Conservation (phyloP, 2,113 vertebrate species). For the Oreochromis aureus region DNA sequence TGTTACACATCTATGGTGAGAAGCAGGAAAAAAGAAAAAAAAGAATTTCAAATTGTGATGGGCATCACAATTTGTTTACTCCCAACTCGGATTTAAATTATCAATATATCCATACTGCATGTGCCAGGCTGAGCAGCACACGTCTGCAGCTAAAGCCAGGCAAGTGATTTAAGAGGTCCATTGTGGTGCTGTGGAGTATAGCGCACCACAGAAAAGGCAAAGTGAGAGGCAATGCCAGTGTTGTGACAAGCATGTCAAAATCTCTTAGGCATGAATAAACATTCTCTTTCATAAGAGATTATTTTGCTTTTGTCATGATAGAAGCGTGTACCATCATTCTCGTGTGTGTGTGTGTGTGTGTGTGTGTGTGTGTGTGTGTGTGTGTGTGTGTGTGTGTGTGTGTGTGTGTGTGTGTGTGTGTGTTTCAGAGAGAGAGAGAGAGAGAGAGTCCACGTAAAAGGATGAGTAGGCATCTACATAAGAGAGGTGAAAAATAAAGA, state of each 20-base stretch:
- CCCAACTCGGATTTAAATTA: not conserved
- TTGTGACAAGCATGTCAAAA: constrained; percentile 59
- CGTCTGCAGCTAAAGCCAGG: constrained; percentile 2
- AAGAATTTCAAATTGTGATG: not conserved
- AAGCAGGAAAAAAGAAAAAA: not conserved
- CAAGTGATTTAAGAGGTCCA: not conserved
- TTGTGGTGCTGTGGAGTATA: not conserved
- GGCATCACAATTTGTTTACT: not conserved
- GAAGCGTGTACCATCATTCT: not conserved
- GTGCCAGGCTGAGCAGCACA: not conserved
- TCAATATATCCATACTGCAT: not conserved
- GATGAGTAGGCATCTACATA: not conserved
- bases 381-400: not conserved
- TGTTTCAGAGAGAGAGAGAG: not conserved
- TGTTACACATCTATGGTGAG: not conserved
- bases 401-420: not conserved
- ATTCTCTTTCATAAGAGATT: constrained; percentile 51
- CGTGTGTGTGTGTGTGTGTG: not conserved
- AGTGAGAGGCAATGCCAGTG: constrained; percentile 28
- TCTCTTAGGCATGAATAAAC: constrained; percentile 48
- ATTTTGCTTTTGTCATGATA: constrained; percentile 41
- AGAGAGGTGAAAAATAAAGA: not conserved
- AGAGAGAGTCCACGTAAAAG: not conserved
- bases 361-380: not conserved
- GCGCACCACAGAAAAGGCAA: constrained; percentile 26